Evolutionary conservation across 2,113 vertebrate genomes (phyloP), one percentile per base, ranked within the genome.

Genomic region (Paedocypris sp.): DNA sequence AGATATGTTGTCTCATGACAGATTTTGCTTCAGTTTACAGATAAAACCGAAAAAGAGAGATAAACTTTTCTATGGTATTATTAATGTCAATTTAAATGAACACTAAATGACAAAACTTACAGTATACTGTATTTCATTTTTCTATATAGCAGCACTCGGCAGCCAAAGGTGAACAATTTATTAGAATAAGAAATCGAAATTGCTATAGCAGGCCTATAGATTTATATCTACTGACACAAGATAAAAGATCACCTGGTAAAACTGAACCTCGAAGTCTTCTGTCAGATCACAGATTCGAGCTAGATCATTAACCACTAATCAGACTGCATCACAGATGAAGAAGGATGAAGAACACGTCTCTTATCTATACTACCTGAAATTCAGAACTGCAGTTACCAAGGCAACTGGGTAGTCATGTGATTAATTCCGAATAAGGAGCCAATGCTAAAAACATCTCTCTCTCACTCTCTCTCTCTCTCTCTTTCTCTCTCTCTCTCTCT

Each of bases 301-400:
- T 29, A 41, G 13, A 56, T 41, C 36, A 41, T 56, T 56, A 56
- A 56, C 41, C 52, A 28, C 35, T 29, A 56, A 56, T 41, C 52
- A 56, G 35, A 56, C 52, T 41, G 22, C 6, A 29, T 9, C 4
- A 4, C 39, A 19, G 10, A 56, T 54, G n/a, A 22, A 38, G 35
- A 16, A 4, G 54, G 26, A 31, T 43, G 18, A 58, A 28, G 16
- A 31, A 7, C 19, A 26, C 54, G 43, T 58, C 54, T 45, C 18
- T 32, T 15, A 32, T 25, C 11, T 16, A 35, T 42, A 68, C 54
- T 58, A 59, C 46, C 46, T 56, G 35, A 38, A 56, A 63, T 62
- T 58, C 43, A 51, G 46, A 68, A 68, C 56, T 48, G 20, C 46
- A 68, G 66, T 68, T 63, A 52, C 66, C 66, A 68, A 42, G 62